Base-by-base conservation (phyloP, 2,888 invertebrate species). In the Capitulum mitella region DNA sequence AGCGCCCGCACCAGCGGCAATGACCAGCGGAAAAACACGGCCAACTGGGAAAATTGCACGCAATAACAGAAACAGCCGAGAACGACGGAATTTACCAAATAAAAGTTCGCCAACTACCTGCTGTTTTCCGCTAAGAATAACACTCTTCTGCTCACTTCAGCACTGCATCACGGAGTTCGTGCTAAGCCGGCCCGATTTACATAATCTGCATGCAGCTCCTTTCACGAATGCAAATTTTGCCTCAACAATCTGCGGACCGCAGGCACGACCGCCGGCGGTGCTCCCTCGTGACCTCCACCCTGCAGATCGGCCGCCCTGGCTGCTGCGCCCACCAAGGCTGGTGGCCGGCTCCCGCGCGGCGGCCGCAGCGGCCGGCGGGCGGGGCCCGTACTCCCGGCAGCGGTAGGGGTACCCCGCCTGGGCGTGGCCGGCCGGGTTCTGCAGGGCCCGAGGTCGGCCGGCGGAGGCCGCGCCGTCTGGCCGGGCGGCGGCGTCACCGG, bases 171-270 rank as follows among this genome's bases (percentile, higher is more conserved):
- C 19, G 19, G 16, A 32, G 16, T 16, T 19, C 64, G 14, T 34
- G 32, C 34, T 19, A 29, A 32, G 16, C 58, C 34, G 16, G 19
- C 34, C 19, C 26, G 0, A 70, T 70, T 70, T 40, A 10, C 70
- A 70, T 70, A 70, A 64, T 70, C 70, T 70, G 70, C 70, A 37
- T 22, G 26, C 70, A 70, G 10, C 70, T 70, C 70, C 70, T 40
- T 58, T 70, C 70, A 22, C 40, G 70, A 70, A 70, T 70, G 70
- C 40, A 70, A 70, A 70, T 70, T 29, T 70, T 26, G 26, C 6
- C 37, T 40, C 37, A 40, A 70, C 12, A 14, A 40, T 26, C 40
- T 29, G 8, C 5, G 26, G 40, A 22, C 70, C 40, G 40, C 26
- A 26, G 40, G 40, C 40, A 19, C 22, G 40, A 10, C 40, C 40